These are phyloP conservation scores for Calonectris borealis DNA, from an alignment of 2,113 vertebrate genomes.

Conservation along the genomic window DNA sequence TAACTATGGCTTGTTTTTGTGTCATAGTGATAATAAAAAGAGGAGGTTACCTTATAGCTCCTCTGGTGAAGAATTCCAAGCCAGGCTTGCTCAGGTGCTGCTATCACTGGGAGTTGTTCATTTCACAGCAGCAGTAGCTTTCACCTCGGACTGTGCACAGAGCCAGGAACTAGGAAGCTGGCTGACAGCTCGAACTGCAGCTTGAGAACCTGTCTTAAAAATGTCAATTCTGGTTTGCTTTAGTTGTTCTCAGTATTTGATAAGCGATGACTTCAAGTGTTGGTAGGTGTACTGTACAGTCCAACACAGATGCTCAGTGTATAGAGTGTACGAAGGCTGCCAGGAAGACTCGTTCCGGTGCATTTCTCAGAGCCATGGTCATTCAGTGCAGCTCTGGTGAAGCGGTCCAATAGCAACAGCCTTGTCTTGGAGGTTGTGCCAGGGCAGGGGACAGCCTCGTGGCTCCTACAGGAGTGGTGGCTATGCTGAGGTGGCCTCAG, in stretches of 20 bases:
- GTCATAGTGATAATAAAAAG: not conserved
- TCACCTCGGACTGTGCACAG: not conserved
- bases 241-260: not conserved
- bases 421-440: not conserved
- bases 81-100: not conserved
- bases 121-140: not conserved
- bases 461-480: not conserved
- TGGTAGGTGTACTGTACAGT: not conserved
- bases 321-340: not conserved
- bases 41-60: not conserved
- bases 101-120: not conserved
- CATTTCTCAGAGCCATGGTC: not conserved
- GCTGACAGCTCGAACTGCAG: not conserved
- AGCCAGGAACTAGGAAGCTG: not conserved
- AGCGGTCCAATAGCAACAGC: not conserved
- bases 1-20: not conserved
- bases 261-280: not conserved
- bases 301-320: not conserved
- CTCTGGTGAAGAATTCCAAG: not conserved
- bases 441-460: not conserved
- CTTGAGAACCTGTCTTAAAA: not conserved
- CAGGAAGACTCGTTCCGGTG: rapidly evolving
- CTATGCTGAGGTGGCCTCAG: not conserved
- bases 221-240: not conserved
- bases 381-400: not conserved